Conservation (phyloP, 1,140 invertebrate genomes). For the Philopotamus ludificatus region DNA sequence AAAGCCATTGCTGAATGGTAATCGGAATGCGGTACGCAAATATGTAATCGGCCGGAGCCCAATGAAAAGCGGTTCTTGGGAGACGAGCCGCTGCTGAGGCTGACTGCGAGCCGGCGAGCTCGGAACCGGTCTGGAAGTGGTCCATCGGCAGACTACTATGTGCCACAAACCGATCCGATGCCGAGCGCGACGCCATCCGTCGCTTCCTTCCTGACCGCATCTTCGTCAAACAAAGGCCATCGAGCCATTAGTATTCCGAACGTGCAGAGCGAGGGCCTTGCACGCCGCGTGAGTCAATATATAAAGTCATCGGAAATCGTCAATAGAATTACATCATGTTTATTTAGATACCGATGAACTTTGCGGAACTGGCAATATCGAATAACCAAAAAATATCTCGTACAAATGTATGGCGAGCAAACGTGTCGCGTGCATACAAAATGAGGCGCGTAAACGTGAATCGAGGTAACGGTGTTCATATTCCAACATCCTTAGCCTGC, state of each 20-base stretch:
- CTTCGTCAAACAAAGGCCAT: neutral
- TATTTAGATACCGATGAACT: no score
- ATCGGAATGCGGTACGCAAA: constrained; percentile 21
- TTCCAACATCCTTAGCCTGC: no score
- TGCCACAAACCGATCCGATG: neutral
- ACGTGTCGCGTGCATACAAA: no score
- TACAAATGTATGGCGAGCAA: no score
- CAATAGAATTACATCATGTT: no score
- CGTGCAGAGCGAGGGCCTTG: neutral
- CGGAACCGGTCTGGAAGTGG: constrained; percentile 18
- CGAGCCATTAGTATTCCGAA: neutral
- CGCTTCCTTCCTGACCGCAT: no score
- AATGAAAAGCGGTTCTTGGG: neutral
- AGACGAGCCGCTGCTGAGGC: neutral
- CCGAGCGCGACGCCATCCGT: neutral
- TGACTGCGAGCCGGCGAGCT: neutral
- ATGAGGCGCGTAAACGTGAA: no score
- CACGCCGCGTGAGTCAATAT: no score
- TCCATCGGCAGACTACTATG: neutral
- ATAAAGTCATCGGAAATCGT: no score
- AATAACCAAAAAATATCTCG: no score
- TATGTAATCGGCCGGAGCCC: neutral
- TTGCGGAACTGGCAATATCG: no score
- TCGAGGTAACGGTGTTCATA: no score
- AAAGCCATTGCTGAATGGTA: neutral